phyloP scores from a whole-genome alignment of 2,888 invertebrate species.

The Serripes groenlandicus region DNA sequence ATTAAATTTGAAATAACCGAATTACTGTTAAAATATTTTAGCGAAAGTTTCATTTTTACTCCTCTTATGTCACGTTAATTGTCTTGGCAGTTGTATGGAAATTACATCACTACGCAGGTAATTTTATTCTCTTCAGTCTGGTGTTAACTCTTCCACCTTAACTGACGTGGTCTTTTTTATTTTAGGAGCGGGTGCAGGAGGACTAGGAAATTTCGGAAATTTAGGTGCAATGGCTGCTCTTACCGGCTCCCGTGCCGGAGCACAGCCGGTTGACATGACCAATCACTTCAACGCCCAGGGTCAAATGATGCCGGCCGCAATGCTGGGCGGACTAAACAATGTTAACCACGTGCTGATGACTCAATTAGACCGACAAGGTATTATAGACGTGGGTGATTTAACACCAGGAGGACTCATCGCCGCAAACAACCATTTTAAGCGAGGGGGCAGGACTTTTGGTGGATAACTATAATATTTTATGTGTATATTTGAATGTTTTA shows the following conservation, averaged over 20 bases:
- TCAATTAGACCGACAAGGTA: slow-evolving; percentile 48
- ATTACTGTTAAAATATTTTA: too few species aligned
- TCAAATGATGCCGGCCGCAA: slow-evolving; percentile 13
- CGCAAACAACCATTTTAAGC: slow-evolving; percentile 37
- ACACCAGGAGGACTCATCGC: slow-evolving; percentile 47
- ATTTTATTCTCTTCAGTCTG: too few species aligned
- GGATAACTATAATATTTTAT: too few species aligned
- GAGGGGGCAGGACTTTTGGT: not conserved
- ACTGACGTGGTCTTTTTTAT: too few species aligned
- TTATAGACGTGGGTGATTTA: slow-evolving; percentile 53
- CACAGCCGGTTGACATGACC: slow-evolving; percentile 46
- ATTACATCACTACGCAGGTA: too few species aligned
- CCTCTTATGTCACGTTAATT: too few species aligned
- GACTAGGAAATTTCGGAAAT: not conserved
- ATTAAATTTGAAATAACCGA: too few species aligned
- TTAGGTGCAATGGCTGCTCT: not conserved
- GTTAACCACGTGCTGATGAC: slow-evolving; percentile 40
- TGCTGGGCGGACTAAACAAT: slow-evolving; percentile 23
- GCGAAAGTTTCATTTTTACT: too few species aligned
- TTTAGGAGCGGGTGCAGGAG: not conserved
- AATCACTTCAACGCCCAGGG: slow-evolving; percentile 57
- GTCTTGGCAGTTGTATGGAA: too few species aligned
- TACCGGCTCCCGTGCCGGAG: not conserved
- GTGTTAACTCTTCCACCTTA: too few species aligned
- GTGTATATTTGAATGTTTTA: too few species aligned